Base-by-base conservation (phyloP, 1,140 invertebrate genomes). In the Hypsibius dujardini region DNA sequence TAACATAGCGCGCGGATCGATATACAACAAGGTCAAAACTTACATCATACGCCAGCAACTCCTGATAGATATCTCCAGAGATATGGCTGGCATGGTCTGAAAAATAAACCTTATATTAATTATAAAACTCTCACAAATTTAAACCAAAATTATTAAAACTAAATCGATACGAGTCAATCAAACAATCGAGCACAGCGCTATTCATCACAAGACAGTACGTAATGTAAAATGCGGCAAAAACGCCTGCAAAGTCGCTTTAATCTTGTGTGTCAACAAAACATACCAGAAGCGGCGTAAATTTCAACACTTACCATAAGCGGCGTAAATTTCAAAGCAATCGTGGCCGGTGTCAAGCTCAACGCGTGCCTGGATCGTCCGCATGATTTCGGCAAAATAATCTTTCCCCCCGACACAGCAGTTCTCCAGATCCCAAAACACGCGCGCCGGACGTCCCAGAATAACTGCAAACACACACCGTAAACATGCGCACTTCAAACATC, bases 401-500 rank as follows among this genome's bases (percentile, higher is more conserved):
- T 42, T 12, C 3, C 62, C 62, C 3, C 62, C 62, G 12, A 67
- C 42, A 42, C 3, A 7, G 62, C 62, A 67, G 42, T 67, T 67
- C 42, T 67, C 62, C 62, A 67, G 62, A 67, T 67, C 62, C 62
- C 62, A 67, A 67, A 67, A 67, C 3, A 67, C 62, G 12, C 62
- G 62, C 12, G 62, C 62, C 7, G 62, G 62, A 15, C 62, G 62
- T 12, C 62, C 62, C 12, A 67, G 62, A 67, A 67, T 67, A 12
- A 42, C 62, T 67, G 45, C 45, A 67, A 15, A 56, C 28, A 28
- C 28, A 56, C 50, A 56, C 7, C 50, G n/a, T 56, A 56, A 56
- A 56, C 7, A 56, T 56, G n/a, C n/a, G 50, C n/a, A n/a, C 50
- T 7, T 56, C 50, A 56, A 7, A 12, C n/a, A 56, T 56, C 50